phyloP scores from a whole-genome alignment of 37 sponge, comb jelly and placozoan genomes.

The Bolinopsis microptera region DNA sequence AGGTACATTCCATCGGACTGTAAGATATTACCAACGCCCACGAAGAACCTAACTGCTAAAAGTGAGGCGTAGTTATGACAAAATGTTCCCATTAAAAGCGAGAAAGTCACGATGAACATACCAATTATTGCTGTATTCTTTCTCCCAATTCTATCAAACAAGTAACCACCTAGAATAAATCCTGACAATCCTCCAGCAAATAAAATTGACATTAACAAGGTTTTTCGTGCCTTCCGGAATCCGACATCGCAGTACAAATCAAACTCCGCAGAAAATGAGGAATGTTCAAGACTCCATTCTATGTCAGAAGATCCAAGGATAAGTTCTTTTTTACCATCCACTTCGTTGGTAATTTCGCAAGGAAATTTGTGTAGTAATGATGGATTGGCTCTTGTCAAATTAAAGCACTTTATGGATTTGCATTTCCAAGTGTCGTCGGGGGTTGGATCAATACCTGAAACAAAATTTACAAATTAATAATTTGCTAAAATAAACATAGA shows the following conservation, averaged over 20 bases:
- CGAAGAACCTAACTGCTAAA: not conserved
- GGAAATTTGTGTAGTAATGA: not conserved
- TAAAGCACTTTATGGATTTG: not conserved
- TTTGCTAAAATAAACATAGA: no score
- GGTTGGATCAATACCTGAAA: not conserved
- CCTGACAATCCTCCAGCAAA: not conserved
- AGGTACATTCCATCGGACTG: not conserved
- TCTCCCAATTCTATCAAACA: not conserved
- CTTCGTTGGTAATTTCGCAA: not conserved
- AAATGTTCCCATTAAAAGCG: not conserved
- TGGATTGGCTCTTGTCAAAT: not conserved
- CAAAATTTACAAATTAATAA: no score
- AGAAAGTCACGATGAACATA: not conserved
- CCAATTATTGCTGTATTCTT: not conserved
- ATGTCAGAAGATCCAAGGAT: not conserved
- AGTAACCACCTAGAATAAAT: not conserved
- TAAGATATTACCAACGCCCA: not conserved
- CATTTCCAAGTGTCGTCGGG: not conserved
- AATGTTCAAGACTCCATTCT: not conserved
- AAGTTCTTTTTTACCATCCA: not conserved
- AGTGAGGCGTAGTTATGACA: not conserved
- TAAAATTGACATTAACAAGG: not conserved
- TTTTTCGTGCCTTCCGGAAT: not conserved
- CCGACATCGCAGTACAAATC: not conserved
- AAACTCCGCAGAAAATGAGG: not conserved